Percentiles rank a stretch among this genome's conserved stretches.
These are phyloP conservation scores for Acanthurus leucopareius DNA, from an alignment of 2,797 vertebrate species.

Conservation along the genomic window DNA sequence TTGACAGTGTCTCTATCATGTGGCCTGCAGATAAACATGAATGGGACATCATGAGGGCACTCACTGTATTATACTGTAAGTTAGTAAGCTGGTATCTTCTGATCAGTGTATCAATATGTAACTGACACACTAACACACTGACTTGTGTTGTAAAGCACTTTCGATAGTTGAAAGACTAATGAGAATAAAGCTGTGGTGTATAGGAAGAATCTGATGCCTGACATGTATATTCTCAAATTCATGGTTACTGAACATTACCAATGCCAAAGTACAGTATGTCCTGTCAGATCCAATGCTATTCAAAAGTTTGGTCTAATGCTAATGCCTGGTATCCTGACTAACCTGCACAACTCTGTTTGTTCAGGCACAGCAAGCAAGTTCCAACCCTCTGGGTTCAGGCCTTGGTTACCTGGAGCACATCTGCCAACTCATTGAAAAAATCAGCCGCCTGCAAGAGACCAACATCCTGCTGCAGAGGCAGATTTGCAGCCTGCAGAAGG, in stretches of 20 bases:
- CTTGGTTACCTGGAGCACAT: constrained; percentile 92
- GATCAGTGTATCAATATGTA: no score
- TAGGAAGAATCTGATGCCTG: not conserved
- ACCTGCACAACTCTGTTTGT: constrained; percentile 14
- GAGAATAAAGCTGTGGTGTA: not conserved
- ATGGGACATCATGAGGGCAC: no score
- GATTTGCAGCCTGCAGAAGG: constrained; percentile 87
- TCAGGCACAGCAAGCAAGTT: constrained; percentile 84
- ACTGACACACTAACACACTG: no score
- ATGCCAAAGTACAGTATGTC: not conserved
- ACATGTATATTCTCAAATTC: not conserved
- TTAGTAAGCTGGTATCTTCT: no score
- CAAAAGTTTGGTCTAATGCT: not conserved
- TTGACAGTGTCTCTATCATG: not conserved
- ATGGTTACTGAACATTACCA: not conserved
- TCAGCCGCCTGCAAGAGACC: constrained; percentile 91
- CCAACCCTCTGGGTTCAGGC: constrained; percentile 85
- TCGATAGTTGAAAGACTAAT: no score
- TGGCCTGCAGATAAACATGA: no score
- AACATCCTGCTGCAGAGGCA: constrained; percentile 89
- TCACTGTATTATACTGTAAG: no score
- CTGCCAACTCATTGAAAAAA: constrained; percentile 92
- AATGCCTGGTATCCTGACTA: not conserved
- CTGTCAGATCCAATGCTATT: no score
- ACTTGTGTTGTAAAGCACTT: no score